Base-by-base conservation (phyloP, 2,888 invertebrate species). In the Andrena hattorfiana region DNA sequence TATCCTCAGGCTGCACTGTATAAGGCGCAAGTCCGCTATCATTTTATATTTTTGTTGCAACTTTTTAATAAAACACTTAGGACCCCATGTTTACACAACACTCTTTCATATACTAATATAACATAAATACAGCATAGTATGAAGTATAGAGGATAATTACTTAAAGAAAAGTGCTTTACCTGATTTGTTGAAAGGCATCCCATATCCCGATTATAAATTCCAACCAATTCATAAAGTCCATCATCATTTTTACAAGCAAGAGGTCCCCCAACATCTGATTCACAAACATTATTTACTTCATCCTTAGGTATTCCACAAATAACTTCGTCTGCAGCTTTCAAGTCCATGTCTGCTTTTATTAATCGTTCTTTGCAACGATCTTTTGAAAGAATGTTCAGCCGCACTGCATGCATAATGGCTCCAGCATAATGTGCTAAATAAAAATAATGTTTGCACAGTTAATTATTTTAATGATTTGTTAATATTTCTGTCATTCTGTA, bases 201-300 rank as follows among this genome's bases (percentile, higher is more conserved):
- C 42, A 97, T 96, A 90, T 97, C 97, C 95, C 96, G 96, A 42
- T 96, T 96, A 94, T 96, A 97, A 83, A 97, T 94, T 76, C 97
- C 98, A 89, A 96, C 95, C 30, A 98, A 95, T 7, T 96, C 96
- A 91, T 96, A 97, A 83, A 95, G 95, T 16, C 96, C 96, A 83
- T 96, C 95, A 2, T 96, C 96, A 10, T 95, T 95, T 13, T 96
- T 96, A 92, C 98, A 98, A 6, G 97, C 97, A 66, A 98, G 94
- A 0, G 97, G 98, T 87, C 97, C 97, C 66, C 98, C 98, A 71
- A 96, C 95, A 92, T 98, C 98, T 7, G 97, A 97, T 94, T 96
- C 96, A 95, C 98, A 98, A 76, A 97, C 96, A 89, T 97, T 97
- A 86, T 96, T 95, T 49, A 95, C 94, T 26, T 96, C 95, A 92